These are phyloP conservation scores for Hydrolagus colliei DNA, from an alignment of 2,797 vertebrate genomes.

Conservation along the genomic window DNA sequence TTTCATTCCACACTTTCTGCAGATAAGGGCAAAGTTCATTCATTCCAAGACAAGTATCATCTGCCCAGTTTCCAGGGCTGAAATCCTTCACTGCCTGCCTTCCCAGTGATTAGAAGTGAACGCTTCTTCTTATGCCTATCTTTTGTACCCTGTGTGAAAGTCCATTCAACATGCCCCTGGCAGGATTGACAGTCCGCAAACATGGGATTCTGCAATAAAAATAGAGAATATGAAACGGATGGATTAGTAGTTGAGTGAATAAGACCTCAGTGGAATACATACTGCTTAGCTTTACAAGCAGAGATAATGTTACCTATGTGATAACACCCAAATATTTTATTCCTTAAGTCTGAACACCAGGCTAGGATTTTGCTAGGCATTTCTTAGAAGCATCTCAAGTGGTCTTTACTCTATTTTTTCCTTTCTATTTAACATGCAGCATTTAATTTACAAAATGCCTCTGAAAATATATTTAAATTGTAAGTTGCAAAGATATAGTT, in stretches of 20 bases:
- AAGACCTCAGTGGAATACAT: not conserved
- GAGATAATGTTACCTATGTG: not conserved
- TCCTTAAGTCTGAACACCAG: not conserved
- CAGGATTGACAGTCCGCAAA: conserved; percentile 21
- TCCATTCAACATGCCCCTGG: not conserved
- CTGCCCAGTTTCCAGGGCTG: not conserved
- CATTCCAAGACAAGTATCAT: conserved; percentile 2
- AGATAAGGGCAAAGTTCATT: conserved; percentile 9
- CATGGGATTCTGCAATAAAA: conserved; percentile 20
- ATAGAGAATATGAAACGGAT: not conserved
- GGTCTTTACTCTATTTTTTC: not conserved
- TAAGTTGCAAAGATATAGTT: too few species aligned
- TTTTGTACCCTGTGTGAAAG: conserved; percentile 11
- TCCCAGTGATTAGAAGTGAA: conserved; percentile 15
- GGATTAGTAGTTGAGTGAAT: conserved; percentile 9
- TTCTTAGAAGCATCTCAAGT: not conserved
- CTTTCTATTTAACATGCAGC: not conserved
- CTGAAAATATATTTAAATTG: too few species aligned
- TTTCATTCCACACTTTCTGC: not conserved
- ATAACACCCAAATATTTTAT: not conserved
- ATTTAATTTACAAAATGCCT: not conserved
- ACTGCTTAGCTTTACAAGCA: conserved; percentile 16
- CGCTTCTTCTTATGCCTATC: not conserved
- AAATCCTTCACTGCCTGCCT: not conserved
- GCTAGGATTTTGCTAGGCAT: not conserved